Percentiles rank a stretch among this genome's conserved stretches.
These are phyloP conservation scores for Brachirus orientalis DNA, from an alignment of 2,113 vertebrate species.

Conservation along the genomic window DNA sequence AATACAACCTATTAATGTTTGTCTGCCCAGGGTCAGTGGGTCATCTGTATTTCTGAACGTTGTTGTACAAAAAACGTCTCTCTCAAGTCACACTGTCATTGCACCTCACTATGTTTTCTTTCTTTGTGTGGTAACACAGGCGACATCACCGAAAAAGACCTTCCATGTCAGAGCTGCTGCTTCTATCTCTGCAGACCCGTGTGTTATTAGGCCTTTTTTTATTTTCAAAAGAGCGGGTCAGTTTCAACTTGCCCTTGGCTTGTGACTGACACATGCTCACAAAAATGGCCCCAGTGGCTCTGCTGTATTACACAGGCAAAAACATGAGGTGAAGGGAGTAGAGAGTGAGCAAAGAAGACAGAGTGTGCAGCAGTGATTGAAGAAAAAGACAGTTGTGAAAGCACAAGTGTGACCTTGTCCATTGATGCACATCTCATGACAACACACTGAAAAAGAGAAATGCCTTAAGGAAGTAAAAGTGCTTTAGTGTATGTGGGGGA, in stretches of 20 bases:
- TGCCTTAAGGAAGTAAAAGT: slow-evolving; percentile 9
- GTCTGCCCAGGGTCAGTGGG: slow-evolving; percentile 1
- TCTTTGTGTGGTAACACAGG: slow-evolving; percentile 33
- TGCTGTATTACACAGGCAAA: slow-evolving; percentile 20
- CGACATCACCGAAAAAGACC: slow-evolving; percentile 35
- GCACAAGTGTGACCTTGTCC: slow-evolving; percentile 12
- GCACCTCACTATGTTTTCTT: slow-evolving; percentile 6
- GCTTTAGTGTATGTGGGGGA: not conserved
- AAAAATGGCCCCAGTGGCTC: not conserved
- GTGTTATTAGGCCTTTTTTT: slow-evolving; percentile 4
- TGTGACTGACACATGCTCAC: slow-evolving; percentile 25
- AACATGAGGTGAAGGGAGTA: slow-evolving; percentile 1
- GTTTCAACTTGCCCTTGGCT: slow-evolving; percentile 28
- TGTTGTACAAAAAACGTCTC: too few species aligned
- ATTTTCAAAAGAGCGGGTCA: slow-evolving; percentile 32
- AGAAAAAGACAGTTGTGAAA: slow-evolving; percentile 23
- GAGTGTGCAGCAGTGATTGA: slow-evolving; percentile 14
- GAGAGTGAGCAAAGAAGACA: slow-evolving; percentile 2
- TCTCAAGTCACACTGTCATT: slow-evolving; percentile 16
- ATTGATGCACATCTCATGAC: slow-evolving; percentile 30
- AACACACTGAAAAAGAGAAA: slow-evolving; percentile 10
- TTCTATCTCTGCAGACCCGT: slow-evolving; percentile 9
- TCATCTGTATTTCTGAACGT: slow-evolving; percentile 32
- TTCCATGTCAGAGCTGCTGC: slow-evolving; percentile 32
- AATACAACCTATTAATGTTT: too few species aligned